These are phyloP conservation scores for Hedya salicella DNA, from an alignment of 2,888 invertebrate genomes.

Conservation along the genomic window DNA sequence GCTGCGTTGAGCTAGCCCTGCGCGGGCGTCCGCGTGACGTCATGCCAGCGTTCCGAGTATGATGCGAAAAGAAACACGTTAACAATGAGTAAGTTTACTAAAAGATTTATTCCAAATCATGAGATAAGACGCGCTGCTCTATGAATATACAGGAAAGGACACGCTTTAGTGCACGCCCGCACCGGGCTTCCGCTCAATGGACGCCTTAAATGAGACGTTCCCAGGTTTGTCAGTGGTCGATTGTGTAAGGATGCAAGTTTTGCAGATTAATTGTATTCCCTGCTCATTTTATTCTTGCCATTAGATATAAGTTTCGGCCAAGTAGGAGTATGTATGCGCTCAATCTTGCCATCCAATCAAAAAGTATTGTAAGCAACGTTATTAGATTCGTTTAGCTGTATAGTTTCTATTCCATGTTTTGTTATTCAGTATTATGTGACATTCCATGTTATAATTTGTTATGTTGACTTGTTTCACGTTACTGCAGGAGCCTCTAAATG, in stretches of 20 bases:
- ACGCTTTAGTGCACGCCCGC: no score
- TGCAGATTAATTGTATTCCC: background rate
- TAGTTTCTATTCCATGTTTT: constrained; percentile 26
- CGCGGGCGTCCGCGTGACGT: no score
- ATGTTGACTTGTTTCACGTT: constrained; percentile 22
- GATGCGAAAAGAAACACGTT: no score
- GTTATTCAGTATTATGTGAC: constrained; percentile 46
- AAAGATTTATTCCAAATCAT: no score
- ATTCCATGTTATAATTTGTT: constrained; percentile 36
- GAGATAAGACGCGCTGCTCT: no score
- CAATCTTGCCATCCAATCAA: constrained; percentile 53
- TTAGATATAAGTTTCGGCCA: constrained; percentile 54
- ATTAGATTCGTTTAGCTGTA: constrained; percentile 9
- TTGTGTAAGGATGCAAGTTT: background rate
- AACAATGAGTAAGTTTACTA: no score
- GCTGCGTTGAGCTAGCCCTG: no score
- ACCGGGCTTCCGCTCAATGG: no score
- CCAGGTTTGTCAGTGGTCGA: no score
- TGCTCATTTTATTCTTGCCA: constrained; percentile 47
- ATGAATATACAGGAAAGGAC: no score
- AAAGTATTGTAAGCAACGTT: constrained; percentile 38
- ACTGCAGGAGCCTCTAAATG: background rate
- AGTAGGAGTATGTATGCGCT: constrained; percentile 51
- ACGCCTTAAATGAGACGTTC: no score
- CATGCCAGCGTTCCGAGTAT: no score